phyloP scores from a whole-genome alignment of 1,140 invertebrate genomes.

The Trigoniulus corallinus region DNA sequence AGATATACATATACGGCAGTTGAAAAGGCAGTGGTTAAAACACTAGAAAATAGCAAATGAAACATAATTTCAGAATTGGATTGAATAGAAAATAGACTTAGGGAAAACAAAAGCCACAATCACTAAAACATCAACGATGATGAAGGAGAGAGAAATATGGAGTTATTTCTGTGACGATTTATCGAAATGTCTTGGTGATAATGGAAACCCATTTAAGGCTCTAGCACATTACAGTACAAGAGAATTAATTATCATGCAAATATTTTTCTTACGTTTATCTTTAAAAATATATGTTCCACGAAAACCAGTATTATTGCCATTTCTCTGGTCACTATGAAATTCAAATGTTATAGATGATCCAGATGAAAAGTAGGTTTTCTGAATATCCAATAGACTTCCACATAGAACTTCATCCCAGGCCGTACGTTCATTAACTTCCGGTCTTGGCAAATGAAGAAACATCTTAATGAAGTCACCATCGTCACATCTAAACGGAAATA shows the following conservation, averaged over 20 bases:
- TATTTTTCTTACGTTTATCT: conserved; percentile 50
- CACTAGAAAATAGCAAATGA: too few relatives aligned
- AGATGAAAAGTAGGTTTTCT: conserved; percentile 60
- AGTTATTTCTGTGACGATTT: too few relatives aligned
- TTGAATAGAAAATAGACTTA: too few relatives aligned
- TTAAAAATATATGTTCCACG: conserved; percentile 62
- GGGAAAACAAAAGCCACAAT: too few relatives aligned
- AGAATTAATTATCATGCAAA: background rate
- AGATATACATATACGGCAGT: too few relatives aligned
- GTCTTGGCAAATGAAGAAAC: conserved; percentile 50
- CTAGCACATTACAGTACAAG: background rate
- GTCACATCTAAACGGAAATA: conserved; percentile 39
- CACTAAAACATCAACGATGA: too few relatives aligned
- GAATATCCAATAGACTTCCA: conserved; percentile 45
- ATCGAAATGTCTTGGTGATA: too few relatives aligned
- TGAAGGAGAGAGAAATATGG: too few relatives aligned
- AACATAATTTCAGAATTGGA: too few relatives aligned
- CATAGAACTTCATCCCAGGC: conserved; percentile 57
- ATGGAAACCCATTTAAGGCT: background rate
- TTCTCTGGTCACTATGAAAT: conserved; percentile 45
- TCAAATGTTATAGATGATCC: conserved; percentile 59
- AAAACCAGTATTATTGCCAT: conserved; percentile 51
- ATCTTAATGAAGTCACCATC: conserved; percentile 61
- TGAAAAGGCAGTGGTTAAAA: too few relatives aligned
- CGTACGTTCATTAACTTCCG: conserved; percentile 57